Conservation (phyloP, 2,797 vertebrate species). For the Danio kyathit region DNA sequence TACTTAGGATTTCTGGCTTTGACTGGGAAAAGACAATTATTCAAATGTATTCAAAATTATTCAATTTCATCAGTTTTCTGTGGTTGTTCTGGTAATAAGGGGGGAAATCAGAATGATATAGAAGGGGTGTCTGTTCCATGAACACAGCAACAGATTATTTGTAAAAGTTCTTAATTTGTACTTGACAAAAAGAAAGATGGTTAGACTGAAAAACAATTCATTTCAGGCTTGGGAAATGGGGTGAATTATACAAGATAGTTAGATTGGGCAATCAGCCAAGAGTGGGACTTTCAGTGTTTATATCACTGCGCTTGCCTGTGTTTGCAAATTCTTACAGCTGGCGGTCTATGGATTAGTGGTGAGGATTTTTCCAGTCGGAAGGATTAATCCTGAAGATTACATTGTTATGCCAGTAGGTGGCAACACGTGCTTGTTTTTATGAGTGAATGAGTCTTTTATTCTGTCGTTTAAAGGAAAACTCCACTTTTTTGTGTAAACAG, state of each 20-base stretch:
- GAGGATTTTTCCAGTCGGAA: not conserved
- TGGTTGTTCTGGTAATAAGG: conserved; percentile 15
- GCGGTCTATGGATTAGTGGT: not conserved
- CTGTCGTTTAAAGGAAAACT: not conserved
- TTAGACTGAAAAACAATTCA: conserved; percentile 11
- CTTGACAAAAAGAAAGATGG: not conserved
- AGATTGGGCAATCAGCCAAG: conserved; percentile 34
- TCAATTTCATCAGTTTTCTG: conserved; percentile 10
- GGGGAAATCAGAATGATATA: not conserved
- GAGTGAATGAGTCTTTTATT: not conserved
- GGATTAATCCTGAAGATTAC: not conserved
- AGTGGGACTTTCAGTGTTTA: not conserved
- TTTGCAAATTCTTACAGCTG: not conserved
- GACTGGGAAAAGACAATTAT: conserved; percentile 18
- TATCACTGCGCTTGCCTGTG: not conserved
- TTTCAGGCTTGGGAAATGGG: conserved; percentile 15
- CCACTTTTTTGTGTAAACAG: too few relatives aligned
- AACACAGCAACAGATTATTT: conserved; percentile 16
- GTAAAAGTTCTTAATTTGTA: conserved; percentile 14
- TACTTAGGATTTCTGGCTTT: not conserved
- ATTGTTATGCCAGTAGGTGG: not conserved
- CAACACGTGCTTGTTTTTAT: not conserved
- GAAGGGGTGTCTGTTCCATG: not conserved
- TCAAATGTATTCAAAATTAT: conserved; percentile 32
- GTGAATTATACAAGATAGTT: conserved; percentile 56